Evolutionary conservation across 2,888 invertebrate genomes (phyloP).

Genomic region (Dicranocentrus wangi): DNA sequence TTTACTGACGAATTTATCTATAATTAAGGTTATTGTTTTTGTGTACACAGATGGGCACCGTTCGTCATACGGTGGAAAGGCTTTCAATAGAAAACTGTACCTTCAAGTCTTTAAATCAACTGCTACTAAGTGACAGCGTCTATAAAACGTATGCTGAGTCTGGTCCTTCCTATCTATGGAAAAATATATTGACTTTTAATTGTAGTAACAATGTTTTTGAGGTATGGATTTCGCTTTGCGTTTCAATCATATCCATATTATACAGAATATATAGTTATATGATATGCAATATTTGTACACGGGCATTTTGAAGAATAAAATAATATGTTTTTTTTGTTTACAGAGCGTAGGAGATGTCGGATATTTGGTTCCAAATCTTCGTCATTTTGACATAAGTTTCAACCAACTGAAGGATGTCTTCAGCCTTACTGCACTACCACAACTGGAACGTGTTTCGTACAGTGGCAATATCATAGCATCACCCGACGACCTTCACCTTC

Average conservation of each 20-base stretch:
- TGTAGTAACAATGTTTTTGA: conserved; percentile 76
- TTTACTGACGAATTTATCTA: too few relatives aligned
- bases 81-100: conserved; percentile 82
- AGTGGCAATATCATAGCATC: conserved; percentile 85
- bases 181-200: conserved; percentile 75
- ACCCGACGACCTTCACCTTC: conserved; percentile 86
- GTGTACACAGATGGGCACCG: conserved; percentile 79
- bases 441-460: conserved; percentile 84
- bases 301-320: too few relatives aligned
- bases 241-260: background rate
- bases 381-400: conserved; percentile 69
- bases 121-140: conserved; percentile 88
- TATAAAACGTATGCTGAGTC: conserved; percentile 80
- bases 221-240: conserved; percentile 19
- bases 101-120: conserved; percentile 83
- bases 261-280: too few relatives aligned
- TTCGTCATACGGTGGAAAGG: conserved; percentile 80
- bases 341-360: conserved; percentile 71
- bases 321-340: too few relatives aligned
- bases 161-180: conserved; percentile 76
- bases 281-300: too few relatives aligned
- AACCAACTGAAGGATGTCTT: conserved; percentile 70
- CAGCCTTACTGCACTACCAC: conserved; percentile 86
- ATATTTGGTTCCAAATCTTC: conserved; percentile 66
- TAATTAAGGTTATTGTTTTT: too few relatives aligned